These are phyloP conservation scores for Eristalinus aeneus DNA, from an alignment of 2,888 invertebrate genomes.

Conservation along the genomic window DNA sequence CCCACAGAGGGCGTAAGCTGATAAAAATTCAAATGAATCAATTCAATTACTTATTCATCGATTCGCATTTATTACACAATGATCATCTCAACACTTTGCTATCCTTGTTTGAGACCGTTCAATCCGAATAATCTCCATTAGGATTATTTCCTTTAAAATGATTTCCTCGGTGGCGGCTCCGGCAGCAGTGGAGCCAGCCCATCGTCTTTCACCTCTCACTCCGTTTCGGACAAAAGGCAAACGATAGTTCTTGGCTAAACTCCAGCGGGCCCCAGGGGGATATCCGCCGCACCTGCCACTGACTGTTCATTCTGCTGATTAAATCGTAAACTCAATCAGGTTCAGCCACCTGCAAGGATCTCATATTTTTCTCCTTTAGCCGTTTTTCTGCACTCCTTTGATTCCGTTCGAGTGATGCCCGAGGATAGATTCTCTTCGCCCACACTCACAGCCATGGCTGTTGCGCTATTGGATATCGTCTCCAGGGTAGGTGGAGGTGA, in stretches of 20 bases:
- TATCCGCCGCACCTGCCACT: not conserved
- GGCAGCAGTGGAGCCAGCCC: not conserved
- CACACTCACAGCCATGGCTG: not conserved
- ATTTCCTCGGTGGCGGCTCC: constrained; percentile 16
- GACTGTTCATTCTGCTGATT: constrained; percentile 33
- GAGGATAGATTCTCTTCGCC: not conserved
- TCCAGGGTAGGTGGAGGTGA: constrained; percentile 6
- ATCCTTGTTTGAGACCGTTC: constrained; percentile 36
- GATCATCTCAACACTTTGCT: constrained; percentile 43
- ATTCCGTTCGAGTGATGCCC: not conserved
- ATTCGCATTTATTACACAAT: constrained; percentile 54
- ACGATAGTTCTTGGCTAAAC: constrained; percentile 36
- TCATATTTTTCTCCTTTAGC: constrained; percentile 12
- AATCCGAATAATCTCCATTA: constrained; percentile 61
- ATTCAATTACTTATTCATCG: constrained; percentile 66
- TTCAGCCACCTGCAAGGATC: constrained; percentile 31
- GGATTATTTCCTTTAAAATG: constrained; percentile 59
- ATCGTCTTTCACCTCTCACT: constrained; percentile 1
- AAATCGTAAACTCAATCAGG: constrained; percentile 57
- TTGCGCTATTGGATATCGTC: not conserved
- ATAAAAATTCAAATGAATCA: constrained; percentile 57
- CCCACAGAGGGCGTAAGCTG: constrained; percentile 44
- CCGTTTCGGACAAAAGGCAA: constrained; percentile 34
- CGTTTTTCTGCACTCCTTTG: not conserved
- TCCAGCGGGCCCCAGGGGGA: constrained; percentile 9